Evolutionary conservation across 2,888 invertebrate genomes (phyloP), one percentile per base, ranked within the genome.

Genomic region (Drosophila mulleri): DNA sequence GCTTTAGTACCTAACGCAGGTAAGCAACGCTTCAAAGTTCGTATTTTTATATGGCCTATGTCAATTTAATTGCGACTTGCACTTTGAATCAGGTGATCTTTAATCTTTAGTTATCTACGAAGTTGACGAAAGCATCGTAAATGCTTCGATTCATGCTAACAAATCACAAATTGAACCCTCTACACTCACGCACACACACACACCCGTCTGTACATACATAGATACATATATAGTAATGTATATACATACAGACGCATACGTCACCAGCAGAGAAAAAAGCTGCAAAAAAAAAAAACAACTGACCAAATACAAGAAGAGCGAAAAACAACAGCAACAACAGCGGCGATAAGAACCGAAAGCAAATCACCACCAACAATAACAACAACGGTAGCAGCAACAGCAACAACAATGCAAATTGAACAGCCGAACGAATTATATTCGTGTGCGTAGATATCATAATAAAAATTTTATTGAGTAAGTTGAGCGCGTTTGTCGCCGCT

Each of bases 391-490:
- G 11, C 11, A 6, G 29, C 48, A 44, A 29, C 18, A 57, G 23
- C 23, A 71, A 32, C 37, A 54, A 73, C 53, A 70, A 61, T 72
- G 57, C 64, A 75, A 75, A 79, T 63, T 66, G 67, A 72, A 65
- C 59, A 56, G 37, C n/a, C 63, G 35, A 41, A 74, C 57, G 53
- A 60, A 66, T 88, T 74, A 70, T 66, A 70, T 75, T 72, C 86
- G 90, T 85, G 64, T 85, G 76, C 74, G 73, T 82, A 88, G 83
- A 90, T 91, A 91, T 91, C 91, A 91, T 91, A 91, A 91, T 91
- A 91, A 91, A 92, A 91, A 72, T 90, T 88, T 86, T 91, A 91
- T 91, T 91, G 91, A 92, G 91, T 91, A 92, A 92, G 91, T 89
- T 81, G 81, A 87, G 90, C 81, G 71, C 53, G 72, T 54, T 68